Evolutionary conservation across 2,888 invertebrate species (phyloP), one percentile per base, ranked within the genome.

Genomic region (Cheilosia vernalis): DNA sequence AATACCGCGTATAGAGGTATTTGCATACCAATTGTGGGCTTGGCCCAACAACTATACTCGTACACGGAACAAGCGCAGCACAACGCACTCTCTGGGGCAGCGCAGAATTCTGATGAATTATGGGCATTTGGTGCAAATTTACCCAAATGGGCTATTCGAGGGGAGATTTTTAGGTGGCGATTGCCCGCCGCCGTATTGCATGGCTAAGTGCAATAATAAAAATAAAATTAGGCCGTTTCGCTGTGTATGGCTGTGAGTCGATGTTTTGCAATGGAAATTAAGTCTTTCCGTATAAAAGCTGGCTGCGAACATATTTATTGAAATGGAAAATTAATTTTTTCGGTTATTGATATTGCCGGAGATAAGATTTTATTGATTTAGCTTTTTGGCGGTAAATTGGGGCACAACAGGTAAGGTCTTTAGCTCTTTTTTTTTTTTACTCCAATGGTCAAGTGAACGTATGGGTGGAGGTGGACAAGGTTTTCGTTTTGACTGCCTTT

Each of bases 311-410:
- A n/a, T 72, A 78, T 84, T 84, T 81, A 85, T 85, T 76, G 72
- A 81, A 85, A 81, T 81, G 61, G 70, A 67, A 85, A 85, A 81
- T 85, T 77, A 81, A 77, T 77, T 85, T 85, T 72, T 64, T 66
- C 61, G 66, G 66, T 81, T 85, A 85, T 85, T 85, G 84, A 85
- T 85, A 76, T 56, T 63, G 80, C 15, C n/a, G 7, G 37, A 60
- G 84, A 85, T 85, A 85, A 85, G 80, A 85, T 80, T 85, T 84
- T 63, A 80, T 69, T 79, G 79, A 78, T 82, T 82, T 76, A 82
- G 58, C 44, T 82, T 69, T 56, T 30, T 55, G 53, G 66, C 44
- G 53, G 44, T 55, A 78, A 72, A 64, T 66, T 66, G 66, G 66
- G 53, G 42, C 64, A 70, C n/a, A 51, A 53, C 61, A 72, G 73